phyloP scores from a whole-genome alignment of 1,140 invertebrate genomes.

The Drosophila lacertosa region DNA sequence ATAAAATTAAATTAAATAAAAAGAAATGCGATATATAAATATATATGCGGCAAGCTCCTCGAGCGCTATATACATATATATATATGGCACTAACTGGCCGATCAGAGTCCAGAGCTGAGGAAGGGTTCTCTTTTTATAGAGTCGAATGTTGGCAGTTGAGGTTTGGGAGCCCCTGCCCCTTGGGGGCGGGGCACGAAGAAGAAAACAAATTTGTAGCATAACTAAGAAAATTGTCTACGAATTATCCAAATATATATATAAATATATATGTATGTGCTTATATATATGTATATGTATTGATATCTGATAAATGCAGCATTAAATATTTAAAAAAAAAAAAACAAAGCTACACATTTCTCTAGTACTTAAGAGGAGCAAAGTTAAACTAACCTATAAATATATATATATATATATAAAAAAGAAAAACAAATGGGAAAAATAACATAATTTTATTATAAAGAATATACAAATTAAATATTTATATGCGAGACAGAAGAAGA shows the following conservation, averaged over 20 bases:
- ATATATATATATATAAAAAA: conserved; percentile 62
- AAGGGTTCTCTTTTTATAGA: conserved; percentile 46
- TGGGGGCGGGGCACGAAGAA: conserved; percentile 19
- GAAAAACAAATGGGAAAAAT: conserved; percentile 53
- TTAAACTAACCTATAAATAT: conserved; percentile 59
- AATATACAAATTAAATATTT: conserved; percentile 82
- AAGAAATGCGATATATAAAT: conserved; percentile 31
- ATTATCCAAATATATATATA: conserved; percentile 38
- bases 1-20: conserved; percentile 77
- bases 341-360: conserved; percentile 62
- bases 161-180: conserved; percentile 17
- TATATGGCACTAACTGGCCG: conserved; percentile 20
- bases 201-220: conserved; percentile 69
- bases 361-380: conserved; percentile 64
- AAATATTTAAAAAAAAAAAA: conserved; percentile 50
- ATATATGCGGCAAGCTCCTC: conserved; percentile 6
- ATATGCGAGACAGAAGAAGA: conserved; percentile 54
- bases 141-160: conserved; percentile 34
- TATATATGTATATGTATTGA: conserved; percentile 42
- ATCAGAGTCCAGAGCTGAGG: conserved; percentile 35
- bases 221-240: conserved; percentile 34
- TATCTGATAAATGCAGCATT: conserved; percentile 23
- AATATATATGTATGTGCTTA: conserved; percentile 34
- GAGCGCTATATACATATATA: conserved; percentile 27
- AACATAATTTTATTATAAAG: conserved; percentile 78